Percentiles rank a stretch among this genome's conserved stretches.
These are phyloP conservation scores for Selene dorsalis DNA, from an alignment of 2,797 vertebrate species.

Conservation along the genomic window DNA sequence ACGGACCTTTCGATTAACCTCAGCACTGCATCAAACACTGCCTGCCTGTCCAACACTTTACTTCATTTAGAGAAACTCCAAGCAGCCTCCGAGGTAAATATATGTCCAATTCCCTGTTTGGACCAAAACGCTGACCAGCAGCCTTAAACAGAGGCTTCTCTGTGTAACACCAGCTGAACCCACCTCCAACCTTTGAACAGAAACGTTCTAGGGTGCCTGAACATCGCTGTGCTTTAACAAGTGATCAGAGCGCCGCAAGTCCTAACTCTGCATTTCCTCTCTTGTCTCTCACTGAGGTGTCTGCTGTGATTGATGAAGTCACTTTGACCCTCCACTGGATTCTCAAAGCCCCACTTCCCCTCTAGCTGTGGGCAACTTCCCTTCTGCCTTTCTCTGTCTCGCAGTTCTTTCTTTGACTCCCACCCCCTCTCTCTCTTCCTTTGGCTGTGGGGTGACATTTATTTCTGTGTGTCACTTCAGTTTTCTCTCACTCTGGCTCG, in stretches of 20 bases:
- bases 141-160: slow-evolving; percentile 27
- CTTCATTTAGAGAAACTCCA: slow-evolving; percentile 15
- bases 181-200: slow-evolving; percentile 18
- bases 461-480: slow-evolving; percentile 59
- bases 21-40: not conserved
- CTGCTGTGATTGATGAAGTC: slow-evolving; percentile 76
- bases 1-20: not conserved
- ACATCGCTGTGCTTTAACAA: slow-evolving; percentile 39
- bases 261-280: slow-evolving; percentile 33
- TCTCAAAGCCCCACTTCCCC: slow-evolving; percentile 56
- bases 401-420: slow-evolving; percentile 43
- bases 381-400: slow-evolving; percentile 51
- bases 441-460: slow-evolving; percentile 42
- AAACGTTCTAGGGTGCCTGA: slow-evolving; percentile 30
- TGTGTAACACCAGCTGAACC: slow-evolving; percentile 32
- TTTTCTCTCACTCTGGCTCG: slow-evolving; percentile 36
- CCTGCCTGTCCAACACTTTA: not conserved
- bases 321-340: slow-evolving; percentile 68
- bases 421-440: slow-evolving; percentile 38
- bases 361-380: slow-evolving; percentile 61
- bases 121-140: not conserved
- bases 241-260: slow-evolving; percentile 49
- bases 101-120: not conserved
- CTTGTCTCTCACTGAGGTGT: slow-evolving; percentile 48
- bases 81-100: not conserved